Base-by-base conservation (phyloP, 1,140 invertebrate species). In the Drosophila mauritiana region DNA sequence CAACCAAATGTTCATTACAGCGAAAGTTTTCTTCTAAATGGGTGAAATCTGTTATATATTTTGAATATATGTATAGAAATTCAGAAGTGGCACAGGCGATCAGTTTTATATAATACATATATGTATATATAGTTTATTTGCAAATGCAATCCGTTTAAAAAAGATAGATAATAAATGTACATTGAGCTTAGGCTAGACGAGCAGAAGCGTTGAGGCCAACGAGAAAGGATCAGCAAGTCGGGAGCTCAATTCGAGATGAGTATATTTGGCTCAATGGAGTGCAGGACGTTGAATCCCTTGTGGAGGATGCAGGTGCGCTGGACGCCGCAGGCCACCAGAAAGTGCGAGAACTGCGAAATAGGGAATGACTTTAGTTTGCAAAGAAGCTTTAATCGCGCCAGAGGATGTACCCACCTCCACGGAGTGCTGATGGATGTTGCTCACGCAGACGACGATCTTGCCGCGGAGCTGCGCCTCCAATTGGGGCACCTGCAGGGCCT, bases 381-480 rank as follows among this genome's bases (percentile, higher is more conserved):
- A 20, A 13, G 12, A 39, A 39, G 11, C 4, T 5, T 13, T 4
- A 13, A 13, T 39, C 0, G 4, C 8, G 3, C 4, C 11, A 22
- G 22, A 0, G 11, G 20, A 25, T 5, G 0, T 1, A 0, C 48
- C n/a, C 93, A 97, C 96, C 93, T 96, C 93, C 58, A 95, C 94
- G 52, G 96, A 95, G 76, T 96, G 95, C 78, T 96, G 95, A 84
- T 96, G 95, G 53, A 95, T 94, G n/a, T 94, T 94, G 17, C 96
- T 96, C 40, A 98, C 94, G 61, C 98, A 94, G 4, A 97, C 95
- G 49, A 98, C 94, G 42, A 96, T 94, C 81, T 95, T 95, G 34
- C 95, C 92, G 1, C 69, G 58, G 91, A 92, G 93, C 92, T 93
- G 93, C 92, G 73, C 93, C 90, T 91, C 95, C 93, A 89, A 96